These are phyloP conservation scores for Cyprinella venusta DNA, from an alignment of 2,797 vertebrate genomes.

Conservation along the genomic window DNA sequence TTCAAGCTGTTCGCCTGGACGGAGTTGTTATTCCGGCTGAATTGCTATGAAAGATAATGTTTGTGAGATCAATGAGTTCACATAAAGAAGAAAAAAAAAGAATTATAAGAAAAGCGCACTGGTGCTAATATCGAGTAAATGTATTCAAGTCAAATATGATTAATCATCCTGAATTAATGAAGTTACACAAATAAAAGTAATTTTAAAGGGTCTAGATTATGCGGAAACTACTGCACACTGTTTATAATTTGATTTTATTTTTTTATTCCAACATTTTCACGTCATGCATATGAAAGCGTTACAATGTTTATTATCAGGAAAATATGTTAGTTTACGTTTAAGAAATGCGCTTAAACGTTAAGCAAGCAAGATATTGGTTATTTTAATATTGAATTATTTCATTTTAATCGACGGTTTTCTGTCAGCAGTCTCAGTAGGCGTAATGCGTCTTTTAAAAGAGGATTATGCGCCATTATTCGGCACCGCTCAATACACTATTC, in stretches of 20 bases:
- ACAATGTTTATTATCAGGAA: neutral
- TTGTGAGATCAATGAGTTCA: neutral
- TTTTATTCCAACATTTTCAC: too few species aligned
- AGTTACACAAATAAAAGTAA: neutral
- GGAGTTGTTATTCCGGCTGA: constrained; percentile 92
- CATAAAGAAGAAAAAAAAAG: too few species aligned
- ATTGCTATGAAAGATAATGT: constrained; percentile 80
- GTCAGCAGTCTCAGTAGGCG: neutral
- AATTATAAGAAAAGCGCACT: neutral
- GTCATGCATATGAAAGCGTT: too few species aligned
- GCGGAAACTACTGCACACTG: neutral
- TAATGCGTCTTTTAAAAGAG: constrained; percentile 4
- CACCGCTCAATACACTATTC: neutral
- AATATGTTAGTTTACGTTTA: neutral
- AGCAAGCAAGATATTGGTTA: neutral
- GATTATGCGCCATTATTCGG: constrained; percentile 2
- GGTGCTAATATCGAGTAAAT: neutral
- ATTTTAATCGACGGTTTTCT: neutral
- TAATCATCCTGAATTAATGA: neutral
- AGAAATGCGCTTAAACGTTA: neutral
- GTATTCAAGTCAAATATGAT: neutral
- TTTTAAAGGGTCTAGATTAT: neutral
- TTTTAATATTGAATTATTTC: neutral
- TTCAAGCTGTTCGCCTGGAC: constrained; percentile 92
- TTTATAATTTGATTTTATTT: neutral